Conservation (phyloP, 2,888 invertebrate species). For the Oscheius onirici region DNA sequence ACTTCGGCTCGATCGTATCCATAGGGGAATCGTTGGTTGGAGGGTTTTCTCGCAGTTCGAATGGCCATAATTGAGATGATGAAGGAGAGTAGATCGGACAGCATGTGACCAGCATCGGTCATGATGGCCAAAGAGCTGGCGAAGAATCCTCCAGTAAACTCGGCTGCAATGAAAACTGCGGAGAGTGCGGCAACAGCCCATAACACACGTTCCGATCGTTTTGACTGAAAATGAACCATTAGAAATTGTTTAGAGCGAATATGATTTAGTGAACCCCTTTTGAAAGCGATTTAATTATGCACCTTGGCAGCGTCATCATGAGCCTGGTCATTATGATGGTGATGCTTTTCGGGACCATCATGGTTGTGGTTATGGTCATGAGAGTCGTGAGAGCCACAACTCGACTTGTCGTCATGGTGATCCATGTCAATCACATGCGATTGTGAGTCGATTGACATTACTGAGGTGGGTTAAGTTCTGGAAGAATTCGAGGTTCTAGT, state of each 20-base stretch:
- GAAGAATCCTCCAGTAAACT: slow-evolving; percentile 70
- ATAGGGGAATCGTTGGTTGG: slow-evolving; percentile 88
- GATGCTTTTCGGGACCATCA: not conserved
- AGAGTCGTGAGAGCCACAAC: slow-evolving; percentile 20
- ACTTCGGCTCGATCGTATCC: slow-evolving; percentile 85
- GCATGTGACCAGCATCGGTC: slow-evolving; percentile 89
- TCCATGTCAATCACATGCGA: slow-evolving; percentile 31
- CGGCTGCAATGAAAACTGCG: slow-evolving; percentile 58
- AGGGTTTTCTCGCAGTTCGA: slow-evolving; percentile 83
- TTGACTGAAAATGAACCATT: slow-evolving; percentile 46
- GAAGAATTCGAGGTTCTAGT: not conserved
- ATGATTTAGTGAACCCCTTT: not conserved
- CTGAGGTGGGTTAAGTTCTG: slow-evolving; percentile 4
- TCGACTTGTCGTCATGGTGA: slow-evolving; percentile 22
- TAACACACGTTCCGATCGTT: slow-evolving; percentile 57
- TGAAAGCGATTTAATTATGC: not conserved
- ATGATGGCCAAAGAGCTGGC: slow-evolving; percentile 84
- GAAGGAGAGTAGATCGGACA: slow-evolving; percentile 96
- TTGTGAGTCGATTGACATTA: slow-evolving; percentile 22
- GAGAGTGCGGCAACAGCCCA: slow-evolving; percentile 59
- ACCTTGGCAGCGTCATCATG: slow-evolving; percentile 27
- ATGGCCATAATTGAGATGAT: slow-evolving; percentile 94
- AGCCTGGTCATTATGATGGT: slow-evolving; percentile 4
- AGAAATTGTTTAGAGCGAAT: not conserved
- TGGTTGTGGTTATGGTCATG: slow-evolving; percentile 35